Percentiles rank a stretch among this genome's conserved stretches.
These are phyloP conservation scores for Strix aluco DNA, from an alignment of 2,113 vertebrate species.

Conservation along the genomic window DNA sequence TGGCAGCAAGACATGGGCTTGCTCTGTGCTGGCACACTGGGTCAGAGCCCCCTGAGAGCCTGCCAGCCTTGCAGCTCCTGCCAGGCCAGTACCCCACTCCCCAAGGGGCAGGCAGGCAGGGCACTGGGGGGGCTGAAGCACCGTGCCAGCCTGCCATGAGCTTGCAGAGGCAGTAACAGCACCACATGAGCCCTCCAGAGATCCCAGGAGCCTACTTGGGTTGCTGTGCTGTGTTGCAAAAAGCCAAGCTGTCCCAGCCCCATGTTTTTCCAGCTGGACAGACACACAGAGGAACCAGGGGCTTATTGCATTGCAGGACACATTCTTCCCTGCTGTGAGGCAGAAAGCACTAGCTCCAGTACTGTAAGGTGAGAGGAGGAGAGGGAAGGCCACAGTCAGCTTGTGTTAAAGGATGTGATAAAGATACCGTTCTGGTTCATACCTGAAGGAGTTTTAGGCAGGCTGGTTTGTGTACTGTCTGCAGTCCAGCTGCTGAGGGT, in stretches of 20 bases:
- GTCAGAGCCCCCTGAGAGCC: background rate
- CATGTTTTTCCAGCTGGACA: background rate
- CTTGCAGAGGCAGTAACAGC: background rate
- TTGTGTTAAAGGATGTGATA: background rate
- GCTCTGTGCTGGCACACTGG: accelerated
- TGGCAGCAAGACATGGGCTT: background rate
- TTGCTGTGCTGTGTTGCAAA: background rate
- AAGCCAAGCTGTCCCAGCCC: background rate
- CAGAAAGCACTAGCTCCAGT: background rate
- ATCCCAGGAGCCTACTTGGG: background rate
- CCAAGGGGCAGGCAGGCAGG: background rate
- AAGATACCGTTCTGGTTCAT: background rate
- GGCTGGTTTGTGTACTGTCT: background rate
- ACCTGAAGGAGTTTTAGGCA: background rate
- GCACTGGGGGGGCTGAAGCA: background rate
- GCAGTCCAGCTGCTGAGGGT: background rate
- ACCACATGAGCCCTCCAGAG: background rate
- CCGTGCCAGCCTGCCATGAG: background rate
- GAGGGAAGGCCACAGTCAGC: background rate
- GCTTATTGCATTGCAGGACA: background rate
- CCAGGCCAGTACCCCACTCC: background rate
- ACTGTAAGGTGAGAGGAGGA: background rate
- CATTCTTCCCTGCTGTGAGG: background rate
- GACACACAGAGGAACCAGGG: background rate
- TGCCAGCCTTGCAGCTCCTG: background rate